Evolutionary conservation across 2,113 vertebrate genomes (phyloP), one percentile per base, ranked within the genome.

Genomic region (Baryphthengus martii): DNA sequence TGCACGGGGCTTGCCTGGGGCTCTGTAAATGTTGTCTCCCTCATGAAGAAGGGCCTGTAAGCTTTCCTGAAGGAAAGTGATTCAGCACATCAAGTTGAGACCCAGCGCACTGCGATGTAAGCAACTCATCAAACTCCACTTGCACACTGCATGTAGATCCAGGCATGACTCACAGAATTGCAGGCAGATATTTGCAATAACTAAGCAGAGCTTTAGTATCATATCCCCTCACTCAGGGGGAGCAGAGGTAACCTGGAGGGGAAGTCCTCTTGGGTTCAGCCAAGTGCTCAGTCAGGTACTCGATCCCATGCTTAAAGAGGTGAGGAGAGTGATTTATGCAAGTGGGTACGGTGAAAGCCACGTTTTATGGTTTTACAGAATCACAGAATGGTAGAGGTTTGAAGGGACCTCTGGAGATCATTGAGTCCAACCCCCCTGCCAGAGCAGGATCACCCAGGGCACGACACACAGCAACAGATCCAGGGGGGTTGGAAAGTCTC

Each of bases 61-160:
- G 0, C 58, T 83, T 70, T 23, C 50, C 4, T 0, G 6, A 19
- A 42, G 21, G 31, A 70, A 56, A 13, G 65, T 37, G 59, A 66
- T 53, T 92, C 63, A 77, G 37, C 13, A 3, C 1, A 5, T 7
- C 10, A 18, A n/a, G 59, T 2, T 63, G 77, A 71, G 50, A 58
- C 18, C 31, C 50, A 16, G 37, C 0, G 25, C 37, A 3, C 25
- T 50, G 45, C 37, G 14, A 3, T 6, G 55, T 11, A 39, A 84
- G 65, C 63, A 58, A 13, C n/a, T 63, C 45, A 2, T 12, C 23
- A 13, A n/a, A 25, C n/a, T n/a, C 18, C 2, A 13, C n/a, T 18
- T 14, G 35, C 49, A 61, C 13, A 7, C 19, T 11, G n/a, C 19
- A 29, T 14, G 74, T 50, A 71, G 63, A 87, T 53, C 50, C 42